Conservation (phyloP, 2,113 vertebrate species). For the Rhipidura dahli region DNA sequence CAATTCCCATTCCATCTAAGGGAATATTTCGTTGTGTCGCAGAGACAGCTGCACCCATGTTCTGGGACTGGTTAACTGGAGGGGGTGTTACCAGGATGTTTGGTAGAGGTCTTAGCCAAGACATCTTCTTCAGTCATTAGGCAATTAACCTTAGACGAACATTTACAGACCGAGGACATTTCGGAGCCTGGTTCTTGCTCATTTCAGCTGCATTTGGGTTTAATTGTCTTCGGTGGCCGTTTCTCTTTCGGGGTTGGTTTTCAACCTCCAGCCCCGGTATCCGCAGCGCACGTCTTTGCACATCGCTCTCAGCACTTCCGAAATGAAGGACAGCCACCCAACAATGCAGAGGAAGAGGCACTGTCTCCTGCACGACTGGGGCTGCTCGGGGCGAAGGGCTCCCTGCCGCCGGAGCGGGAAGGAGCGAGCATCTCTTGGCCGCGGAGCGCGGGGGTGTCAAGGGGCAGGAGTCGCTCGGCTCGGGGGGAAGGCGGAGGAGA, state of each 20-base stretch:
- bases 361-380: neutral
- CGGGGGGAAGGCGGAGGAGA: neutral
- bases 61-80: neutral
- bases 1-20: neutral
- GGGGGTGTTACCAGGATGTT: neutral
- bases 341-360: neutral
- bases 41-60: neutral
- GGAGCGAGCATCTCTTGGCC: neutral
- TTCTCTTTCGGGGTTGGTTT: neutral
- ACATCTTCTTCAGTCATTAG: neutral
- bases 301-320: neutral
- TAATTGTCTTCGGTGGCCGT: neutral
- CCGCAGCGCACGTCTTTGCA: neutral
- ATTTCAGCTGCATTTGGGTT: neutral
- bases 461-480: neutral
- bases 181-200: neutral
- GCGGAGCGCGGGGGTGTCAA: neutral
- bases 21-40: slow-evolving; percentile 19
- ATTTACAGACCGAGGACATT: neutral
- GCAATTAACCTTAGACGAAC: neutral
- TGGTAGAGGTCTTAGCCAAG: neutral
- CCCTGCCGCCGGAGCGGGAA: neutral
- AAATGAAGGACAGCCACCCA: neutral
- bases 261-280: neutral
- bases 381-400: neutral